Conservation (phyloP, 2,797 vertebrate genomes). For the Pitangus sulphuratus region DNA sequence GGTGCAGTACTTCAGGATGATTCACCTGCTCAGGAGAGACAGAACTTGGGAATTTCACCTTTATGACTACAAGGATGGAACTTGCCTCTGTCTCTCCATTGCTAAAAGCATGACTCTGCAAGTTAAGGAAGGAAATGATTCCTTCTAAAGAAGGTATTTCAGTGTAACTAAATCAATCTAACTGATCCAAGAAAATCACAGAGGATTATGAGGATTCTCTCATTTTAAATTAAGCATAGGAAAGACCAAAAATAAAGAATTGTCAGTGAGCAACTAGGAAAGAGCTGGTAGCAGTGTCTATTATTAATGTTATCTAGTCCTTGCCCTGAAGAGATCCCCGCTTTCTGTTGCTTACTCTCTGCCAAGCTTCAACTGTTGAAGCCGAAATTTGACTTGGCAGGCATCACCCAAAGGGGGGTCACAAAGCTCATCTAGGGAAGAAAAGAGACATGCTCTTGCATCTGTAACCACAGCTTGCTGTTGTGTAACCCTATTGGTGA, state of each 20-base stretch:
- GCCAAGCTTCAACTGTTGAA: slow-evolving; percentile 7
- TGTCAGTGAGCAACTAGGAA: not conserved
- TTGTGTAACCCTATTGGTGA: not conserved
- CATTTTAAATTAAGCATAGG: not conserved
- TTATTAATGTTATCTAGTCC: slow-evolving; percentile 16
- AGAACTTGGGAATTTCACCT: not conserved
- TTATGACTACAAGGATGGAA: not conserved
- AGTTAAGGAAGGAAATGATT: not conserved
- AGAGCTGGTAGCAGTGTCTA: not conserved
- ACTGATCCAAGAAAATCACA: not conserved
- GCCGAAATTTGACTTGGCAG: slow-evolving; percentile 31
- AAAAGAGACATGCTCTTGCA: not conserved
- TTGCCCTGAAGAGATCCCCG: slow-evolving; percentile 7
- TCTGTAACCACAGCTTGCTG: not conserved
- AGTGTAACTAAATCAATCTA: not conserved
- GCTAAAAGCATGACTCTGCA: not conserved
- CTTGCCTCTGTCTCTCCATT: not conserved
- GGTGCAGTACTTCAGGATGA: not conserved
- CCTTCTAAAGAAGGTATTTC: not conserved
- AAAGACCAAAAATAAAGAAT: not conserved
- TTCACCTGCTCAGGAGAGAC: not conserved
- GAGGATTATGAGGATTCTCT: not conserved
- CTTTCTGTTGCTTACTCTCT: slow-evolving; percentile 1
- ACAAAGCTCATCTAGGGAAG: not conserved
- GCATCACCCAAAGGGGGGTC: not conserved